Base-by-base conservation (phyloP, 1,140 invertebrate genomes). In the Papilio polyxenes region DNA sequence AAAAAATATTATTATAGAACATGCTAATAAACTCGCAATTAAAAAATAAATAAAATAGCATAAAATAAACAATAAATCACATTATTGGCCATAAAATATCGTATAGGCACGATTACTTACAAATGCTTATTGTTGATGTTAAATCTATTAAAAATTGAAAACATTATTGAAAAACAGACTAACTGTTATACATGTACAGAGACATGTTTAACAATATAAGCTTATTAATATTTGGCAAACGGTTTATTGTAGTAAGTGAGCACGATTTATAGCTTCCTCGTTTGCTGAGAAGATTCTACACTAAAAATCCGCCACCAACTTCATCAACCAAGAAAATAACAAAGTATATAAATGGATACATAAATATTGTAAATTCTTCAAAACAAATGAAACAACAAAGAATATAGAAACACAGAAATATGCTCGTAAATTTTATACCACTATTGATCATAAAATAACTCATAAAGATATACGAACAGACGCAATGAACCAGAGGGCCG, bases 381-480 rank as follows among this genome's bases (percentile, higher is more conserved):
- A 72, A 15, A 11, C 40, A 72, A 13, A 72, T 72, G 23, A 37
- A 72, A 37, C 31, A 37, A 72, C 65, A 72, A 72, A 72, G 65
- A 72, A 40, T 40, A 72, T 40, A 69, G 65, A 37, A 40, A 72
- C 11, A 72, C 65, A 72, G 37, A 72, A 72, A 72, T 72, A 72
- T 72, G 65, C 65, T 72, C 65, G 31, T 72, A 72, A 72, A 72
- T 72, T 72, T 40, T 40, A 72, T 72, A 72, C 65, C 65, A 72
- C 23, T 72, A 72, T 72, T 72, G 65, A 72, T 72, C 65, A 72
- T 69, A 69, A 69, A 69, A 69, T 69, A 69, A 69, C 23, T 37
- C 65, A 69, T 69, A 69, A 69, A 69, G 65, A 69, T 69, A 69
- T 69, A 69, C 65, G 65, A 69, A 69, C 65, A 69, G 65, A 69